Evolutionary conservation across 2,888 invertebrate genomes (phyloP).

Genomic region (Drosophila vallismaia): DNA sequence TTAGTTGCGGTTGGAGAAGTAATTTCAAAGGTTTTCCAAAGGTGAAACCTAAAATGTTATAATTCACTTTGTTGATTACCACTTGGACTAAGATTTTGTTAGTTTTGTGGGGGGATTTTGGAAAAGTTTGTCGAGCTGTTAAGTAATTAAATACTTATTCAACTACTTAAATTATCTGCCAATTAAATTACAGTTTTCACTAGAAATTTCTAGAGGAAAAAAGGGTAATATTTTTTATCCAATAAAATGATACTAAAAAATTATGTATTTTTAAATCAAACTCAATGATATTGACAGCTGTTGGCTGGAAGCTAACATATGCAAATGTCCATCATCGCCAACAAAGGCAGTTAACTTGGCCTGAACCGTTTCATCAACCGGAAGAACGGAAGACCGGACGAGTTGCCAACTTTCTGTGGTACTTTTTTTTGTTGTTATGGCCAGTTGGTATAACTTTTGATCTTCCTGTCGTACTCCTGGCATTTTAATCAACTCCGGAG

Average conservation of each 20-base stretch:
- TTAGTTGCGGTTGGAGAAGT: conserved; percentile 29
- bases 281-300: conserved; percentile 13
- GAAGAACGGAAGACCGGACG: conserved; percentile 64
- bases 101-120: neutral
- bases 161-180: neutral
- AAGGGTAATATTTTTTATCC: too few relatives aligned
- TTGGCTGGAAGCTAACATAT: conserved; percentile 12
- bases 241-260: too few relatives aligned
- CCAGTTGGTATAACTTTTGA: conserved; percentile 33
- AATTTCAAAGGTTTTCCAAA: conserved; percentile 21
- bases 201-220: too few relatives aligned
- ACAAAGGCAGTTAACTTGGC: conserved; percentile 26
- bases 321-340: conserved; percentile 24
- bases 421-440: conserved; percentile 13
- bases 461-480: conserved; percentile 41
- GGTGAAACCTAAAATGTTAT: conserved; percentile 1
- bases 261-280: neutral
- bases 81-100: neutral
- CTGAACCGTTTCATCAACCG: conserved; percentile 52
- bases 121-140: neutral
- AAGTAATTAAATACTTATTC: neutral
- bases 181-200: neutral
- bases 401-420: conserved; percentile 38
- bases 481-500: conserved; percentile 66
- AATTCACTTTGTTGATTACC: neutral